Base-by-base conservation (phyloP, 23 tunicate genomes). In the Oikopleura vanhoeffeni region DNA sequence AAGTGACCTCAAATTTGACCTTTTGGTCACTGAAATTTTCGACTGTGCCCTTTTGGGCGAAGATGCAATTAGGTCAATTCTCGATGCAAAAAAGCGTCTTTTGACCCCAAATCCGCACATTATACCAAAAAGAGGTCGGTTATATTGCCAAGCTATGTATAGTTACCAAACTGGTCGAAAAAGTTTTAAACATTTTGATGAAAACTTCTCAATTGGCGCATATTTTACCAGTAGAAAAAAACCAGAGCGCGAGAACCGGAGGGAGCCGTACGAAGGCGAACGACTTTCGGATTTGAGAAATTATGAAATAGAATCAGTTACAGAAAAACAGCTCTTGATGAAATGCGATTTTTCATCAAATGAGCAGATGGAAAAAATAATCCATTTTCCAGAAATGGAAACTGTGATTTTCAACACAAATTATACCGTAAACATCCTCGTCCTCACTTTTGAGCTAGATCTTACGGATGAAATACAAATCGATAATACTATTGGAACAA, bases 211-310 rank as follows among this genome's bases (percentile, higher is more conserved):
- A 13, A 38, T 71, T 38, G 79, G 34, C 32, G 38, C 38, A 2
- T 38, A 3, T 18, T 71, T 71, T 30, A 71, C 35, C 4, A 30
- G 36, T 71, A 33, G 79, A 2, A 28, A 32, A 30, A 71, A 71
- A 30, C 79, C 79, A 71, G 32, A 71, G 79, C 27, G 79, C 38
- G 34, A 3, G 79, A 71, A 71, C 79, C 3, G 35, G 34, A 2
- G 38, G 34, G 79, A 71, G 32, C 79, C 79, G 79, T 71, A 71
- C 79, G 79, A 71, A 71, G 64, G 64, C 64, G 64, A 49, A 49
- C 64, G 64, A 49, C 18, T 49, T 13, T 13, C 64, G 18, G 64
- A 49, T 49, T 49, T 49, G 64, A 49, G 64, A 13, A 38, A 38
- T 13, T 28, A 24, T 30, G 79, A 71, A 18, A 18, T 30, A 2